These are phyloP conservation scores for Pedetes capensis DNA, from an alignment of 2,113 vertebrate genomes.

Conservation along the genomic window DNA sequence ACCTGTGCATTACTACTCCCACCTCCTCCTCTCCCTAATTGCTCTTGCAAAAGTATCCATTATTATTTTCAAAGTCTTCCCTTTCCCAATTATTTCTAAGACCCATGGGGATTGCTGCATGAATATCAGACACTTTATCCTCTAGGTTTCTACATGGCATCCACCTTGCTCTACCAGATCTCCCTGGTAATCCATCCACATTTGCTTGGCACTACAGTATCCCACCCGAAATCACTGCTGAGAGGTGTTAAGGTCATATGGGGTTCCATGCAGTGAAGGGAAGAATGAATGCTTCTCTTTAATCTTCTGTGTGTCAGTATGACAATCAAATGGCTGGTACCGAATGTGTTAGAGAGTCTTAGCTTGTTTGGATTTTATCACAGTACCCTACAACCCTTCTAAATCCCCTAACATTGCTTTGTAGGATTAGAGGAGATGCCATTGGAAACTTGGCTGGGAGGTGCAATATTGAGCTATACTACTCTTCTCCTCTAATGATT, in stretches of 20 bases:
- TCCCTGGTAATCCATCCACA: background rate
- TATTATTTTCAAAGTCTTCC: conserved; percentile 11
- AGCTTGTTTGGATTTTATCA: background rate
- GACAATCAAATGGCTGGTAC: background rate
- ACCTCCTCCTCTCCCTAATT: background rate
- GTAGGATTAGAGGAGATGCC: background rate
- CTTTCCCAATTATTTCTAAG: conserved; percentile 2
- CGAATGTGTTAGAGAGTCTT: background rate
- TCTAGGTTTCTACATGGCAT: background rate
- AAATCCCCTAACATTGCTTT: background rate
- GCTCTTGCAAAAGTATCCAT: background rate
- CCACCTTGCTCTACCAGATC: background rate
- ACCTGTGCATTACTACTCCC: background rate
- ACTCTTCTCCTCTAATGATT: background rate
- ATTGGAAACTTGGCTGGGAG: background rate
- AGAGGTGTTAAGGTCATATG: background rate
- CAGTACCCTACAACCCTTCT: background rate
- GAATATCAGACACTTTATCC: background rate
- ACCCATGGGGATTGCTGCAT: background rate
- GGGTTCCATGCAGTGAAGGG: background rate
- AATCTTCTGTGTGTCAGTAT: background rate
- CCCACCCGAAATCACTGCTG: background rate
- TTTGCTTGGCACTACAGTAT: background rate
- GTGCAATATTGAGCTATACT: background rate
- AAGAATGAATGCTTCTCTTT: background rate